A percentile compares a stretch with the other conserved stretches of the same genome.
These are phyloP conservation scores for Esox lucius DNA, from an alignment of 2,797 vertebrate species.

Conservation along the genomic window DNA sequence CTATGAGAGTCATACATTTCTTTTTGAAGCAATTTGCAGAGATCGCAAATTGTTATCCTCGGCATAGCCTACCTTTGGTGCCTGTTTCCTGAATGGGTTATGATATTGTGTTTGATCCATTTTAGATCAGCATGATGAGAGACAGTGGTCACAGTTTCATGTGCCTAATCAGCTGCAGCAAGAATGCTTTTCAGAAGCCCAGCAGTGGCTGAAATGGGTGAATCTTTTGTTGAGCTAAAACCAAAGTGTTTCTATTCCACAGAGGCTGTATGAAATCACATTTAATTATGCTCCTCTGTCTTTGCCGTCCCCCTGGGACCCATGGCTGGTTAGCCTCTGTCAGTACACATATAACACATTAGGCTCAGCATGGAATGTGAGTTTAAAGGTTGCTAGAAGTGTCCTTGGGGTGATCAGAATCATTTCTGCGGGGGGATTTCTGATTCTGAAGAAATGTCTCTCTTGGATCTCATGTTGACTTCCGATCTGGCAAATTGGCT, in stretches of 20 bases:
- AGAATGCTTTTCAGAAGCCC: background rate
- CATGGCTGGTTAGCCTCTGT: conserved; percentile 50
- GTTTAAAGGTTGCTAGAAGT: conserved; percentile 43
- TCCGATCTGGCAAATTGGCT: background rate
- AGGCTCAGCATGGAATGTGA: conserved; percentile 39
- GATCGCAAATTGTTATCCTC: background rate
- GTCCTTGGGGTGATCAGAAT: conserved; percentile 37
- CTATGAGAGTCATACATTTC: background rate
- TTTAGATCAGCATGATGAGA: background rate
- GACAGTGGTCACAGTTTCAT: background rate
- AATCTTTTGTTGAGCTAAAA: background rate
- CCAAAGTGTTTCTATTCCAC: conserved; percentile 21
- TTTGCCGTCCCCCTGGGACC: conserved; percentile 39
- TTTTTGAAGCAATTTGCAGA: background rate
- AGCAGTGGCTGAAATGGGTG: background rate
- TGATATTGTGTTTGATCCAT: background rate
- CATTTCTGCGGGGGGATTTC: conserved; percentile 33
- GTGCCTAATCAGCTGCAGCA: background rate
- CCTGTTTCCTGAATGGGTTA: background rate
- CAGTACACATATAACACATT: conserved; percentile 47
- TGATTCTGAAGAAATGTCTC: conserved; percentile 19
- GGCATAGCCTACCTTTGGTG: background rate
- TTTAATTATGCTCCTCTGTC: conserved; percentile 50
- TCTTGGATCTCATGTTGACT: background rate
- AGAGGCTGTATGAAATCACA: conserved; percentile 36